These are phyloP conservation scores for Myzus persicae DNA, from an alignment of 1,140 invertebrate genomes.

Conservation along the genomic window DNA sequence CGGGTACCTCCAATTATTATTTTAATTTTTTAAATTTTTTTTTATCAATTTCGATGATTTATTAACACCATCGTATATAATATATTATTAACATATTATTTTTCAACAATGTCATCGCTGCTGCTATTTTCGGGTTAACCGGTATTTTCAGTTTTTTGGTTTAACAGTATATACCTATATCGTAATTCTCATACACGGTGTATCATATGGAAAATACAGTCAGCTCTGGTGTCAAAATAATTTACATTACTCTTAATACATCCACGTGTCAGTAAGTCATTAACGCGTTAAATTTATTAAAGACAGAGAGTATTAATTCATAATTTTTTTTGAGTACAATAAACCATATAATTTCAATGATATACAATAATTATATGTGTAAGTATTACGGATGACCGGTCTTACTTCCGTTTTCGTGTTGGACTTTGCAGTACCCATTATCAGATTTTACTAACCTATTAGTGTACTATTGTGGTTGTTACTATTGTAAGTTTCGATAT, in stretches of 20 bases:
- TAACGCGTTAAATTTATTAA: background rate
- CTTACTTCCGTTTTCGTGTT: background rate
- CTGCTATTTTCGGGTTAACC: constrained; percentile 34
- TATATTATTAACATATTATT: constrained; percentile 32
- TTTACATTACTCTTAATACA: background rate
- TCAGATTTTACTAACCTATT: too few relatives aligned
- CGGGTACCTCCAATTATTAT: background rate
- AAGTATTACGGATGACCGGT: background rate
- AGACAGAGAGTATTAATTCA: background rate
- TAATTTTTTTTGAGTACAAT: background rate
- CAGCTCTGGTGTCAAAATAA: constrained; percentile 4
- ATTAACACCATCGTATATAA: background rate
- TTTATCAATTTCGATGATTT: constrained; percentile 37
- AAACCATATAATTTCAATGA: background rate
- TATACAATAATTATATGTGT: background rate
- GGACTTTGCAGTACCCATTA: background rate
- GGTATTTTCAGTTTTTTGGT: constrained; percentile 44
- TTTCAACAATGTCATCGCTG: constrained; percentile 46
- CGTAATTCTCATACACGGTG: background rate
- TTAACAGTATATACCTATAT: background rate
- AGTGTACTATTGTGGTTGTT: background rate
- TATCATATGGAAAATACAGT: background rate
- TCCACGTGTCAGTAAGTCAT: background rate
- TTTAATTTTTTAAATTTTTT: background rate
- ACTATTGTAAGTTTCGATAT: background rate